Evolutionary conservation across 2,113 vertebrate genomes (phyloP).

Genomic region (Rallus limicola): DNA sequence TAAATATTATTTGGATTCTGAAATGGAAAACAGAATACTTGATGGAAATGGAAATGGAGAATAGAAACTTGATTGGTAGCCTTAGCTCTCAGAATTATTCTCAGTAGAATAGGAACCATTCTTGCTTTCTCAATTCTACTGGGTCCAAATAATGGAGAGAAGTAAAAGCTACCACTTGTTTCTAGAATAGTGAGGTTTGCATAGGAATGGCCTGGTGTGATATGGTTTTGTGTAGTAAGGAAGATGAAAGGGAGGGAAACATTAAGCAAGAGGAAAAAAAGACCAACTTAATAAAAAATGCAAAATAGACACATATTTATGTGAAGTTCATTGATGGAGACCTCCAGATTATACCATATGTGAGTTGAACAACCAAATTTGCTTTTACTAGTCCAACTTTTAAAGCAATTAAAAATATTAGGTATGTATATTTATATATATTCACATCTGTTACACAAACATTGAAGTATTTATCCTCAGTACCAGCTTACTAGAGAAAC

Average conservation of each 20-base stretch:
- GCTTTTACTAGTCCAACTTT: neutral
- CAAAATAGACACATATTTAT: neutral
- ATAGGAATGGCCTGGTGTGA: neutral
- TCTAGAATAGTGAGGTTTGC: neutral
- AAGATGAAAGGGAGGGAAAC: neutral
- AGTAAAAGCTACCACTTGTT: neutral
- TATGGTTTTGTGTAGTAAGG: neutral
- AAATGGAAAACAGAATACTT: neutral
- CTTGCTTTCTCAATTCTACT: neutral
- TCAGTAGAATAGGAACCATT: neutral
- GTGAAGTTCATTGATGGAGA: neutral
- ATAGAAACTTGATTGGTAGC: neutral
- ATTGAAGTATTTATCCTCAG: neutral
- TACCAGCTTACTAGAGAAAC: conserved; percentile 1
- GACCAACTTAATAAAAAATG: neutral
- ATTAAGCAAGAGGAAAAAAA: neutral
- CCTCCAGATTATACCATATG: neutral
- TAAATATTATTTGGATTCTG: neutral
- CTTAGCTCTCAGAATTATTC: neutral
- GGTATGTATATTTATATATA: neutral
- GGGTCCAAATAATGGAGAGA: neutral
- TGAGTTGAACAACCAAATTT: neutral
- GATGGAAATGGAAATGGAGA: neutral
- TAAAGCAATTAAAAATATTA: neutral
- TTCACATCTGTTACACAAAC: neutral